Evolutionary conservation across 2,113 vertebrate genomes (phyloP), one percentile per base, ranked within the genome.

Genomic region (Sinosuthora webbiana): DNA sequence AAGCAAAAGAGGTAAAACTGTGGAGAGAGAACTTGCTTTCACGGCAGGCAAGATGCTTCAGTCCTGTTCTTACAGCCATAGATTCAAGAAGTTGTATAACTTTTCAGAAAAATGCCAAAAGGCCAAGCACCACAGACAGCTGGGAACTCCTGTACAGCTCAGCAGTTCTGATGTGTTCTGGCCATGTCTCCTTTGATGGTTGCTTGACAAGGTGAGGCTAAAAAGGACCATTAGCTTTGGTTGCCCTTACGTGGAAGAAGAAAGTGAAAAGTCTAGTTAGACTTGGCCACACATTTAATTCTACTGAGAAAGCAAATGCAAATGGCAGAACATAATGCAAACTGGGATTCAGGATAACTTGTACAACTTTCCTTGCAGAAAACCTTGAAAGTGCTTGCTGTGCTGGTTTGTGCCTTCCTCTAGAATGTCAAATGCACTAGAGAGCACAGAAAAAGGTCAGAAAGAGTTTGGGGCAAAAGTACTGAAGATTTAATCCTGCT

Each of bases 401-500:
- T 50, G 27, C n/a, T 83, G 21, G 45, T 65, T 76, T 67, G 19
- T 69, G 35, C 33, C 70, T 73, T 87, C 35, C 30, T 76, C 27
- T 67, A 37, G 82, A 83, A 90, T 22, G 50, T 30, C 68, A 93
- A 83, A 86, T 4, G 6, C 64, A 47, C 24, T 55, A 49, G 31
- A 83, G 24, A 94, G 35, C 47, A 52, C 10, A 83, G 30, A 9
- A 67, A 86, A 94, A 97, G 76, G 80, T 90, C 89, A 89, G 50
- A 80, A 88, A 70, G 70, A 77, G 86, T 93, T 90, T 83, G 68
- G 55, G 64, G 92, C 79, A 67, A 83, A 81, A 94, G 30, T 21
- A 74, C 25, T 35, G 64, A 80, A 71, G 75, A 65, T 44, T 67
- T 85, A 90, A 89, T 78, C 64, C 55, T 78, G 39, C 30, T n/a